Base-by-base conservation (phyloP, 92 coral and sea anemone genomes). In the Phenganax stokvisi region DNA sequence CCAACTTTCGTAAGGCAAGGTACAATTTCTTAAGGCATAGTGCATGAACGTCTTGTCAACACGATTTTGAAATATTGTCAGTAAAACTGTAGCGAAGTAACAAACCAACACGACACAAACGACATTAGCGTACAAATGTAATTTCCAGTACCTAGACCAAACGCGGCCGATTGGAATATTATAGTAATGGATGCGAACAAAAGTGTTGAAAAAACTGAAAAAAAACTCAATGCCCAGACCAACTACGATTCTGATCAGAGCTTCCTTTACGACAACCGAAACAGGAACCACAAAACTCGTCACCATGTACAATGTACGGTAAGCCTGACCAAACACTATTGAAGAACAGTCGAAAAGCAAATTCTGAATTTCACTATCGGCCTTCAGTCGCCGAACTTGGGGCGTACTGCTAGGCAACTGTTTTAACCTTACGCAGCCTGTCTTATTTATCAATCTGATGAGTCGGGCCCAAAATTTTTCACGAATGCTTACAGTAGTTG, bases 301-400 rank as follows among this genome's bases (percentile, higher is more conserved):
- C 7, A 73, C 7, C 6, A 51, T n/a, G 25, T 73, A 73, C 20
- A 73, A 5, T 30, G 55, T 59, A 2, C 3, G 0, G 52, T 51
- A 73, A 54, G 25, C 59, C 12, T 73, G 77, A 44, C 77, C 55
- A 12, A 73, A 3, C 1, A 47, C 55, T 8, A 73, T 30, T 73
- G 77, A 10, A 6, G 89, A 86, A 3, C 87, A 77, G 66, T 92
- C 97, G 20, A 84, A 81, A 10, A 92, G 82, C 67, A 92, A 78
- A 7, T 88, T 74, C 81, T 90, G 94, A 47, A 92, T 84, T 71
- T 88, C 85, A 6, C 88, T 54, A 62, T 90, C 97, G n/a, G 97
- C 92, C 8, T 86, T 86, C 27, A 92, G 85, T 30, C 97, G 88
- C 80, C 88, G 72, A 85, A 91, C 89, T 30, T 90, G 77, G 12